A percentile compares a stretch with the other conserved stretches of the same genome.
These are phyloP conservation scores for Paraescarpia echinospica DNA, from an alignment of 1,140 invertebrate genomes.

Conservation along the genomic window DNA sequence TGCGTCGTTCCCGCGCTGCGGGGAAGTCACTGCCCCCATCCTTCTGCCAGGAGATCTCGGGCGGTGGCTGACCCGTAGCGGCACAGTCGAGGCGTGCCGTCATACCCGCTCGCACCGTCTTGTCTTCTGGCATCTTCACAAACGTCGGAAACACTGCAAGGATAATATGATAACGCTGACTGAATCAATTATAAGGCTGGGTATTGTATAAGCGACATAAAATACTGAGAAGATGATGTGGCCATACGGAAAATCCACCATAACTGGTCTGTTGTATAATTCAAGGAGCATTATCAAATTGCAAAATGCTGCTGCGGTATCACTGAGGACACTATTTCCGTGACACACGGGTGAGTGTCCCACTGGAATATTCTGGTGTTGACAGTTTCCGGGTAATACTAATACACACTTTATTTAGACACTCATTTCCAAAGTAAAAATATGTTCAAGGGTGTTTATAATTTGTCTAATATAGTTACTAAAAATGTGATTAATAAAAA, in stretches of 20 bases:
- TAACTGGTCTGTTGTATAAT: no score
- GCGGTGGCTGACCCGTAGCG: constrained; percentile 82
- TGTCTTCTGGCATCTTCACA: constrained; percentile 79
- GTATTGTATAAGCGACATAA: neutral
- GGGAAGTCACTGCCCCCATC: constrained; percentile 91
- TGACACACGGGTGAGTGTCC: no score
- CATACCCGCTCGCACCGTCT: constrained; percentile 79
- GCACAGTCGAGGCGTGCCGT: constrained; percentile 89
- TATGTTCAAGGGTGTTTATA: no score
- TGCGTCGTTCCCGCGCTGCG: constrained; percentile 85
- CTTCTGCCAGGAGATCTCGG: constrained; percentile 90
- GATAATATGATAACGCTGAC: neutral
- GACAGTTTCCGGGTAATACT: no score
- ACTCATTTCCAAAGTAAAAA: no score
- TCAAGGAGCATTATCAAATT: no score
- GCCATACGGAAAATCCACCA: neutral
- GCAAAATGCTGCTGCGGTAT: no score
- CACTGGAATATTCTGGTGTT: no score
- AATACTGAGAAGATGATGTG: neutral
- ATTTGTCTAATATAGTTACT: no score
- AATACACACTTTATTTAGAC: no score
- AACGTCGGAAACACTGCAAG: constrained; percentile 81
- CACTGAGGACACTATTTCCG: no score
- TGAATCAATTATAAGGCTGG: neutral
- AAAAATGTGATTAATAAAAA: no score